phyloP scores from a whole-genome alignment of 2,888 invertebrate genomes.

The Heliconius charithonia region DNA sequence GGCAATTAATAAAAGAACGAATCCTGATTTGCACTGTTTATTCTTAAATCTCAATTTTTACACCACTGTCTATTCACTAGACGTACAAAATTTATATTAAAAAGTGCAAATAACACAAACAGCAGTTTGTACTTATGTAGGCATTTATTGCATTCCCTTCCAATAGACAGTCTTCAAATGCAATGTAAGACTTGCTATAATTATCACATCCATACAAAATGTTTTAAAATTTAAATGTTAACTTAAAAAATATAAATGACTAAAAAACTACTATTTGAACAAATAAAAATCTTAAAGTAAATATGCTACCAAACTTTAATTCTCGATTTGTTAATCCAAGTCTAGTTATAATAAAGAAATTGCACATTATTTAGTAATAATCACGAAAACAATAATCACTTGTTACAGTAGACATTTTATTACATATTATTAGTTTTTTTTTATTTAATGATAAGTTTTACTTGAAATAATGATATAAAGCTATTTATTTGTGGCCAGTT shows the following conservation, averaged over 20 bases:
- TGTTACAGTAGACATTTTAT: not conserved
- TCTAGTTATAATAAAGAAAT: not conserved
- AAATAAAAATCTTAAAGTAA: not conserved
- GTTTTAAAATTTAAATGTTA: conserved; percentile 12
- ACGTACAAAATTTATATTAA: conserved; percentile 37
- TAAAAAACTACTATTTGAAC: not conserved
- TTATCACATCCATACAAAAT: conserved; percentile 27
- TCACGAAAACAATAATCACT: not conserved
- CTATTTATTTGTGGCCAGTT: conserved; percentile 8
- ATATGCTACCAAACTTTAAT: not conserved
- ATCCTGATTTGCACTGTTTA: conserved; percentile 71
- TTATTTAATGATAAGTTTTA: conserved; percentile 1
- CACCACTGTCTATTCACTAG: conserved; percentile 45
- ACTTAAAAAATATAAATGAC: conserved; percentile 7
- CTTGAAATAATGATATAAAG: not conserved
- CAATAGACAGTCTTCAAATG: conserved; percentile 35
- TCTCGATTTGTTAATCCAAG: not conserved
- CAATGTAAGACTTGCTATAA: conserved; percentile 28
- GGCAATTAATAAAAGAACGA: conserved; percentile 39
- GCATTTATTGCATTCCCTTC: conserved; percentile 31
- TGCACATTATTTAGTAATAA: not conserved
- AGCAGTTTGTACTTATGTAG: conserved; percentile 39
- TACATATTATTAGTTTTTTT: not conserved
- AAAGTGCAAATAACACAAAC: conserved; percentile 38
- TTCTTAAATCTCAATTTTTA: conserved; percentile 60